These are phyloP conservation scores for Pitta sordida DNA, from an alignment of 2,113 vertebrate species.

Conservation along the genomic window DNA sequence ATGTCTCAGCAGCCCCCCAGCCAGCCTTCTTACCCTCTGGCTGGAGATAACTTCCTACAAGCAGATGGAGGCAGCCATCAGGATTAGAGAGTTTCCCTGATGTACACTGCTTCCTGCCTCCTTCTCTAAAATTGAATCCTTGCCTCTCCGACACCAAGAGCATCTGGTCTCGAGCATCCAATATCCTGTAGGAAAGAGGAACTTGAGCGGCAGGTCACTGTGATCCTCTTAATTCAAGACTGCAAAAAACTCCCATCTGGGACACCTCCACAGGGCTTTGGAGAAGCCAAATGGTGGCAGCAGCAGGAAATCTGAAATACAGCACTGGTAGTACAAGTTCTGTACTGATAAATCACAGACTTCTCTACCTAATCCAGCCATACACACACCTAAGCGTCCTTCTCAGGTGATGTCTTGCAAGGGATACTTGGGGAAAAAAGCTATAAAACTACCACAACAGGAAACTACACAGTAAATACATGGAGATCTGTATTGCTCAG, in stretches of 20 bases:
- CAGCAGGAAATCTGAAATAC: neutral
- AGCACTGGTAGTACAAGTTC: neutral
- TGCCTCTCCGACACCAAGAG: neutral
- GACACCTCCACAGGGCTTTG: neutral
- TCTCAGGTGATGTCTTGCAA: neutral
- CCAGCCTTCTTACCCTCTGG: neutral
- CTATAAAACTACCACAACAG: neutral
- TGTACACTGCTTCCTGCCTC: neutral
- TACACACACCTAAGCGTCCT: neutral
- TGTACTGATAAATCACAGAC: accelerated
- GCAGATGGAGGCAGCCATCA: neutral
- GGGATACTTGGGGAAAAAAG: neutral
- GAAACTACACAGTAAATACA: neutral
- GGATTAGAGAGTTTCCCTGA: neutral
- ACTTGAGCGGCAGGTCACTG: neutral
- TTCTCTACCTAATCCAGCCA: neutral
- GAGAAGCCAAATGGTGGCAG: neutral
- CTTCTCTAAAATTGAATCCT: neutral
- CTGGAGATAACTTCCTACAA: neutral
- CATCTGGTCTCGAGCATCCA: neutral
- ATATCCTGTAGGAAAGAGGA: neutral
- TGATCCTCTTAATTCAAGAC: neutral
- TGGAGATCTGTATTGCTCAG: neutral
- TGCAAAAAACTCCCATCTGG: neutral
- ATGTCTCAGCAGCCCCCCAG: neutral